A percentile compares a stretch with the other conserved stretches of the same genome.
These are phyloP conservation scores for Mastacembelus armatus DNA, from an alignment of 2,797 vertebrate genomes.

Conservation along the genomic window DNA sequence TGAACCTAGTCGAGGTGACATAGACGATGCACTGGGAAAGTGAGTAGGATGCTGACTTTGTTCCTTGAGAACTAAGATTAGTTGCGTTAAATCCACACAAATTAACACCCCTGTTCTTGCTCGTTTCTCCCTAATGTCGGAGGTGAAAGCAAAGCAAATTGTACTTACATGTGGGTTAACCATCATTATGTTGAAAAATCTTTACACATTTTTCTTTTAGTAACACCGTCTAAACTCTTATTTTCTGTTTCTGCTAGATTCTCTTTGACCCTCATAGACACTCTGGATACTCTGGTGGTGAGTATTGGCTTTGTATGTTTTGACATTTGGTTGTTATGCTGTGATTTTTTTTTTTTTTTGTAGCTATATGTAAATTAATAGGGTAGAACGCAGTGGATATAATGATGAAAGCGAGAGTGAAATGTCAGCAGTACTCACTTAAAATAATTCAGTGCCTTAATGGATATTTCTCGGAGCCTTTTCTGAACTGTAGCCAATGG, in stretches of 20 bases:
- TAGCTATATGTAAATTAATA: background rate
- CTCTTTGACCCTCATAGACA: conserved; percentile 97
- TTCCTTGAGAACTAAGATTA: no score
- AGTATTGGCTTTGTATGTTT: conserved; percentile 63
- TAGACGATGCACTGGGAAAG: conserved; percentile 98
- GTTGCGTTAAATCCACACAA: background rate
- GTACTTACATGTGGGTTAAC: background rate
- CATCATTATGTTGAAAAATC: background rate
- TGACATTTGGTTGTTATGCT: background rate
- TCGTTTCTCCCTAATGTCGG: background rate
- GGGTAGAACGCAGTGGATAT: background rate
- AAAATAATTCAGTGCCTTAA: no score
- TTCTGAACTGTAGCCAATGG: background rate
- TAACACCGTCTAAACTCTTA: conserved; percentile 16
- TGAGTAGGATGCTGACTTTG: conserved; percentile 76
- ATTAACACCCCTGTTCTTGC: background rate
- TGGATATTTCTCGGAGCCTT: no score
- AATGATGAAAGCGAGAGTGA: background rate
- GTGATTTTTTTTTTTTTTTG: background rate
- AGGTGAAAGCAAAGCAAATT: background rate
- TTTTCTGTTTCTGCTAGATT: conserved; percentile 84
- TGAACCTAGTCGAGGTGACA: conserved; percentile 95
- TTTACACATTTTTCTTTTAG: background rate
- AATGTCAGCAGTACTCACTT: no score
- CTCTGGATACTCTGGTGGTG: conserved; percentile 98